Conservation (phyloP, 2,888 invertebrate genomes). For the Helicoverpa assulta region DNA sequence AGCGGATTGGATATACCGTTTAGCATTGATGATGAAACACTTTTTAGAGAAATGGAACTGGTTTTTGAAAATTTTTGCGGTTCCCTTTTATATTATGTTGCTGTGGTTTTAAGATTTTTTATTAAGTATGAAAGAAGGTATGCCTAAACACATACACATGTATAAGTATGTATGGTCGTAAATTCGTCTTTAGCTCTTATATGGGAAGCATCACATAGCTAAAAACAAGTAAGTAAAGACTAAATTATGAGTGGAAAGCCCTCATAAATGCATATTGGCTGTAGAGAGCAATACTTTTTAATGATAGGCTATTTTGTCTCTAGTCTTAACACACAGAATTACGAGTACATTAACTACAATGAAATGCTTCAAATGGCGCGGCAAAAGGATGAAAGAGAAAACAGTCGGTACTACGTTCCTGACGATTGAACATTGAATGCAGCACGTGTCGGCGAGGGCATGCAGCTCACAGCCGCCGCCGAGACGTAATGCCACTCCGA, state of each 20-base stretch:
- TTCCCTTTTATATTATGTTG: slow-evolving; percentile 42
- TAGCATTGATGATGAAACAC: slow-evolving; percentile 40
- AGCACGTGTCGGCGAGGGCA: slow-evolving; percentile 43
- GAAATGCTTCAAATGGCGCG: slow-evolving; percentile 14
- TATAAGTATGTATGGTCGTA: too few relatives aligned
- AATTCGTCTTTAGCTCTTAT: too few relatives aligned
- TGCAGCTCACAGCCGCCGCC: slow-evolving; percentile 22
- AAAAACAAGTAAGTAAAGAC: too few relatives aligned
- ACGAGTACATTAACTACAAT: slow-evolving; percentile 1
- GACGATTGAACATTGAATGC: slow-evolving; percentile 23
- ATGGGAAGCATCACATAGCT: too few relatives aligned
- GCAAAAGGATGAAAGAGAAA: slow-evolving; percentile 28
- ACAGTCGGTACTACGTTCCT: slow-evolving; percentile 21
- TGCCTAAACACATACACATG: too few relatives aligned
- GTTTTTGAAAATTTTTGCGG: slow-evolving; percentile 52
- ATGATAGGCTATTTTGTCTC: too few relatives aligned
- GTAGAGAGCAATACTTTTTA: too few relatives aligned
- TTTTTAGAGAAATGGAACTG: slow-evolving; percentile 47
- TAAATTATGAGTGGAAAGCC: too few relatives aligned
- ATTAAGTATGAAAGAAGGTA: too few relatives aligned
- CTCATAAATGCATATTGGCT: too few relatives aligned
- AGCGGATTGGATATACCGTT: slow-evolving; percentile 57
- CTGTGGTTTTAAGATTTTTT: slow-evolving; percentile 24
- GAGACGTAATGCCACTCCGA: slow-evolving; percentile 67
- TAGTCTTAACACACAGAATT: not conserved